Evolutionary conservation across 2,888 invertebrate species (phyloP).

Genomic region (Hemaris fuciformis): DNA sequence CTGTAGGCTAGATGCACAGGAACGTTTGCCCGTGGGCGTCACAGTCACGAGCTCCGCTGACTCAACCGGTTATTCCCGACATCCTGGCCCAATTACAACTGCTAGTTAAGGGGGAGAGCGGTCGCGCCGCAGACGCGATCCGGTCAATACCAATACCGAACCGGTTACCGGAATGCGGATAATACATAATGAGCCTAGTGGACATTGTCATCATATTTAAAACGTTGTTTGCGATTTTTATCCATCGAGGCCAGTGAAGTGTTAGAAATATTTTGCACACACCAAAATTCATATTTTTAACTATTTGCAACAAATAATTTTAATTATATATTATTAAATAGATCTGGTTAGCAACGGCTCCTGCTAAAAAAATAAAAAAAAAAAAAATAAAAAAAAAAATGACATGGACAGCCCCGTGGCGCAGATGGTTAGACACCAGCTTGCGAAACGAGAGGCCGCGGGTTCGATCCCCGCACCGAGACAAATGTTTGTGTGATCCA

Average conservation of each 20-base stretch:
- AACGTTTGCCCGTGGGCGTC: slow-evolving; percentile 42
- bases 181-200: background rate
- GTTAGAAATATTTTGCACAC: too few relatives aligned
- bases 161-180: slow-evolving; percentile 7
- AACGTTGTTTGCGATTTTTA: background rate
- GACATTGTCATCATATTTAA: background rate
- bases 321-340: too few relatives aligned
- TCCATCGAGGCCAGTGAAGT: background rate
- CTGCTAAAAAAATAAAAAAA: too few relatives aligned
- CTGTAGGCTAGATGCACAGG: slow-evolving; percentile 22
- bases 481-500: too few relatives aligned
- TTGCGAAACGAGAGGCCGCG: too few relatives aligned
- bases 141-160: slow-evolving; percentile 6
- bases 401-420: too few relatives aligned
- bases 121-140: slow-evolving; percentile 17
- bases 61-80: slow-evolving; percentile 73
- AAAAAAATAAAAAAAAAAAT: too few relatives aligned
- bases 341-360: too few relatives aligned
- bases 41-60: slow-evolving; percentile 51
- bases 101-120: slow-evolving; percentile 52
- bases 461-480: too few relatives aligned
- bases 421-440: too few relatives aligned
- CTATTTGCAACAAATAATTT: too few relatives aligned
- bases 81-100: slow-evolving; percentile 67
- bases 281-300: too few relatives aligned